Base-by-base conservation (phyloP, 2,797 vertebrate species). In the Anguilla pacifica region DNA sequence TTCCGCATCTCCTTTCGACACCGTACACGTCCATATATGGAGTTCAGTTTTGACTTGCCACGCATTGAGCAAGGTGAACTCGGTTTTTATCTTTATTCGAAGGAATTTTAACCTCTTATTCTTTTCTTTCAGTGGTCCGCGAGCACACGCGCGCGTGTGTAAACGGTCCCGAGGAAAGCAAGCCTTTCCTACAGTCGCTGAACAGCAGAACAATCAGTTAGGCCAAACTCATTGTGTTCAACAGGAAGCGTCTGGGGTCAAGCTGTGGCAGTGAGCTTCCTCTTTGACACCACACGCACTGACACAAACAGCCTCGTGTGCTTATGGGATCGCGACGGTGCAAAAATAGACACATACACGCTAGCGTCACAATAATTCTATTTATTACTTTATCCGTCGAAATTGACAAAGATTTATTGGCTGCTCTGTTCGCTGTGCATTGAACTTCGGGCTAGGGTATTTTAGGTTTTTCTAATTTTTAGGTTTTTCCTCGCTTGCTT, bases 221-320 rank as follows among this genome's bases (percentile, higher is more conserved):
- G 85, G 86, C 61, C 35, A 17, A 81, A 25, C 49, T 86, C 84
- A 46, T 83, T 86, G 74, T 82, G 82, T 79, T 90, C 82, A 81
- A 91, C 93, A 95, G 94, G 94, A 95, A 95, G 87, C 85, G 35
- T 87, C 61, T 90, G 61, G 28, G 91, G 90, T 91, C 90, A 90
- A 86, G 88, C 89, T 77, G 51, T 28, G 25, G 86, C 46, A 19
- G 86, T 22, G 86, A 79, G 86, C 90, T 95, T 95, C 92, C 93
- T 91, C 88, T 88, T 64, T 55, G 28, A 64, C 49, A 59, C 88
- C 83, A 70, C 88, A 83, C 19, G 9, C 15, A 59, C 11, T 53
- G 49, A 70, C 49, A 35, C 6, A 82, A 15, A 67, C 83, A 51
- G 83, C 5, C 74, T 79, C 17, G 15, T 2, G 4, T 59, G 85